Evolutionary conservation across 1,140 invertebrate genomes (phyloP).

Genomic region (Drosophila repletoides): DNA sequence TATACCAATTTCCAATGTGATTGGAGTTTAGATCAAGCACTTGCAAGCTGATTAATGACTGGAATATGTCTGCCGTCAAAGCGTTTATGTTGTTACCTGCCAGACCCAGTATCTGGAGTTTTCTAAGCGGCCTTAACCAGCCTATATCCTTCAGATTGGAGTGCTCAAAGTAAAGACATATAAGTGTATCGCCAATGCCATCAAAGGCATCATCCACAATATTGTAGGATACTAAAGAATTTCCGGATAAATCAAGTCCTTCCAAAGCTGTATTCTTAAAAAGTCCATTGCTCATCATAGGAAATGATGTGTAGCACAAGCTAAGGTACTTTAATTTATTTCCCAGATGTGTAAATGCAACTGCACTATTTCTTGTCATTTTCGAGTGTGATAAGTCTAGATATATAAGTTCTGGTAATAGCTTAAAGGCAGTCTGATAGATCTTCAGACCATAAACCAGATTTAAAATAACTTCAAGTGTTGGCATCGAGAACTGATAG

Average conservation of each 20-base stretch:
- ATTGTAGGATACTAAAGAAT: slow-evolving; percentile 72
- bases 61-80: slow-evolving; percentile 54
- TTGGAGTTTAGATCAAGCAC: slow-evolving; percentile 83
- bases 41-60: slow-evolving; percentile 79
- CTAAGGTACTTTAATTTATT: slow-evolving; percentile 82
- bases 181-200: slow-evolving; percentile 81
- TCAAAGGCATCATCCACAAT: slow-evolving; percentile 71
- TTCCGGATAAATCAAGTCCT: slow-evolving; percentile 84
- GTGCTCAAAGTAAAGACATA: slow-evolving; percentile 83
- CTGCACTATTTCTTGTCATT: slow-evolving; percentile 76
- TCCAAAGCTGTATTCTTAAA: slow-evolving; percentile 82
- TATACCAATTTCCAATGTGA: slow-evolving; percentile 83
- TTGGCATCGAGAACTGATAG: slow-evolving; percentile 53
- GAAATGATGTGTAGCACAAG: slow-evolving; percentile 83
- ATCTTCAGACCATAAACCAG: slow-evolving; percentile 67
- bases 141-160: slow-evolving; percentile 79
- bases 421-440: slow-evolving; percentile 72
- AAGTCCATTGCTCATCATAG: slow-evolving; percentile 62
- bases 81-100: slow-evolving; percentile 82
- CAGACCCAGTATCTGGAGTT: slow-evolving; percentile 82
- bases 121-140: slow-evolving; percentile 72
- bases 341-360: slow-evolving; percentile 76
- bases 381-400: slow-evolving; percentile 84
- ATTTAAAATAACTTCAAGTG: slow-evolving; percentile 51
- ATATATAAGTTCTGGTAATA: slow-evolving; percentile 79